Base-by-base conservation (phyloP, 2,888 invertebrate species). In the Phytoseiulus persimilis region DNA sequence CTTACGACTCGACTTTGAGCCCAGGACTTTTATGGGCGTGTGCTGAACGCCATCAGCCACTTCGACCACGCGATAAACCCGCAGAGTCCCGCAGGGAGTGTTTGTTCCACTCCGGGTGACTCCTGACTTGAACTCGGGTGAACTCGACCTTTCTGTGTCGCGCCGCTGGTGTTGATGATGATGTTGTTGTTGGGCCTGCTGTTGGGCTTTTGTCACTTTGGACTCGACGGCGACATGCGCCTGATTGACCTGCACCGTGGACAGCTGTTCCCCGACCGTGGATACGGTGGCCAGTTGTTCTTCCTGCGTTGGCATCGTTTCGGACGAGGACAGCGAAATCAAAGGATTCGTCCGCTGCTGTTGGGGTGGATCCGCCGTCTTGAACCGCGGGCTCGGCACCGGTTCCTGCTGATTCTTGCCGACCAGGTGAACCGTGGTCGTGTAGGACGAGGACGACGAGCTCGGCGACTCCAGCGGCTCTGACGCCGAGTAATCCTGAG, bases 1-100 rank as follows among this genome's bases (percentile, higher is more conserved):
- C 33, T 32, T 87, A 5, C 87, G 87, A 39, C 87, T 45, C 28
- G 39, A 28, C 18, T 87, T 87, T 28, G 87, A 87, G 33, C 87
- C 87, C 87, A 87, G 33, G n/a, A 33, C 33, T n/a, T 87, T 33
- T 32, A 87, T 87, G 14, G 87, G 87, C 32, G 87, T 87, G 45
- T 87, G 87, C 14, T 87, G 87, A n/a, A 87, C 87, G 9, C 87
- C 87, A 33, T 87, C 87, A n/a, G 87, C 87, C 87, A 87, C n/a
- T 87, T 87, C 87, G n/a, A 87, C 87, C 39, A 87, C 87, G 32
- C 87, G 87, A 32, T 87, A 87, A 6, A 87, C 87, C 32, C 87
- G 87, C 33, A 87, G 31, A 9, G 87, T 87, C 6, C 87, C 87
- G 32, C 87, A 87, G 28, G 87, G 87, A 11, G 87, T 87, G 31